These are phyloP conservation scores for Montipora capitata DNA, from an alignment of 92 coral and sea anemone genomes.

Conservation along the genomic window DNA sequence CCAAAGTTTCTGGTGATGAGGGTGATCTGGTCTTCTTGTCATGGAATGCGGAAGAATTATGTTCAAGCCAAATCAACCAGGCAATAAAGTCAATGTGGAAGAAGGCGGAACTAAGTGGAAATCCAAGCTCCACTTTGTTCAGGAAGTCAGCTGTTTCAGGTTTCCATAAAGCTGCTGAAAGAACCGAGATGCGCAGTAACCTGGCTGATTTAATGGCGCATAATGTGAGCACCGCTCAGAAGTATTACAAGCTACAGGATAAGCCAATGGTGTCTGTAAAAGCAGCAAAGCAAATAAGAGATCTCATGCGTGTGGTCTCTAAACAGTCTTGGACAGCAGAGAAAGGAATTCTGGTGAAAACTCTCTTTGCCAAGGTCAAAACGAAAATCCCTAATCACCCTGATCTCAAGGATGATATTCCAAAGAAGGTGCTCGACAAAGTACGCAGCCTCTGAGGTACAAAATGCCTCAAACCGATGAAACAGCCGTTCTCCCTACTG, in stretches of 20 bases:
- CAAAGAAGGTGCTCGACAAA: too few species aligned
- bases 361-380: too few species aligned
- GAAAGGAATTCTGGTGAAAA: too few species aligned
- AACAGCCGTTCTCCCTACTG: too few species aligned
- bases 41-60: slow-evolving; percentile 55
- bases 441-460: too few species aligned
- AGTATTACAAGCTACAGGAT: slow-evolving; percentile 36
- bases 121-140: slow-evolving; percentile 64
- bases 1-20: slow-evolving; percentile 34
- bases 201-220: slow-evolving; percentile 67
- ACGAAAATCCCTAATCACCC: too few species aligned
- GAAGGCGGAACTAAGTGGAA: slow-evolving; percentile 56
- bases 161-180: slow-evolving; percentile 18
- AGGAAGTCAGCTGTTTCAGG: slow-evolving; percentile 54
- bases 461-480: too few species aligned
- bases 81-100: slow-evolving; percentile 63
- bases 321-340: too few species aligned
- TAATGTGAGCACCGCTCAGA: slow-evolving; percentile 42
- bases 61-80: slow-evolving; percentile 67
- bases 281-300: slow-evolving; percentile 37
- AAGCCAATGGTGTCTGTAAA: slow-evolving; percentile 31
- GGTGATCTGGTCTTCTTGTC: slow-evolving; percentile 55
- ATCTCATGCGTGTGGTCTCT: too few species aligned
- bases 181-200: slow-evolving; percentile 42
- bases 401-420: too few species aligned